Evolutionary conservation across 2,888 invertebrate species (phyloP).

Genomic region (Meandrusa payeni): DNA sequence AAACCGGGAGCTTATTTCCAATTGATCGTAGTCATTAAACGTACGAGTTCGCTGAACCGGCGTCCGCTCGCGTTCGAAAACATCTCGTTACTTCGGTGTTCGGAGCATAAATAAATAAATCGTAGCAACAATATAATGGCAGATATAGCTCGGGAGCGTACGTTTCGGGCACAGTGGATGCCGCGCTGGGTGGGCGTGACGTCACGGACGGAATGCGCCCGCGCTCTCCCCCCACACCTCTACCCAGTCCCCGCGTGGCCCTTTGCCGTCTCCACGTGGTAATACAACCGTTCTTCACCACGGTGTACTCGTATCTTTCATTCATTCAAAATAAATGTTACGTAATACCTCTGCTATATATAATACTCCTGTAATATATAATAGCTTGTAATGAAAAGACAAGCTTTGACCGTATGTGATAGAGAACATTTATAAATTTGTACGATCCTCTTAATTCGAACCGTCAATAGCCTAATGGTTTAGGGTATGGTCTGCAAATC

Average conservation of each 20-base stretch:
- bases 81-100: constrained; percentile 44
- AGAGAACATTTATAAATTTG: too few relatives aligned
- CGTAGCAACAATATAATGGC: constrained; percentile 56
- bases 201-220: constrained; percentile 77
- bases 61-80: constrained; percentile 38
- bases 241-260: constrained; percentile 36
- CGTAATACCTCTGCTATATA: too few relatives aligned
- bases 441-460: too few relatives aligned
- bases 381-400: too few relatives aligned
- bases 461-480: too few relatives aligned
- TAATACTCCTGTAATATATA: too few relatives aligned
- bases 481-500: too few relatives aligned
- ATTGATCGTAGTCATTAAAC: constrained; percentile 40
- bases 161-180: constrained; percentile 65
- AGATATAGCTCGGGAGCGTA: constrained; percentile 55
- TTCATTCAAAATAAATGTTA: constrained; percentile 53
- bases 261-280: constrained; percentile 49
- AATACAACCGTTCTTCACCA: constrained; percentile 43
- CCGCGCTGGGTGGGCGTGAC: constrained; percentile 79
- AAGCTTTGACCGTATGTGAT: too few relatives aligned
- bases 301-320: constrained; percentile 44
- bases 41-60: constrained; percentile 43
- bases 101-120: constrained; percentile 58
- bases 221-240: constrained; percentile 52
- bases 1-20: constrained; percentile 44